Evolutionary conservation across 2,888 invertebrate genomes (phyloP), one percentile per base, ranked within the genome.

Genomic region (Strigamia crassipes): DNA sequence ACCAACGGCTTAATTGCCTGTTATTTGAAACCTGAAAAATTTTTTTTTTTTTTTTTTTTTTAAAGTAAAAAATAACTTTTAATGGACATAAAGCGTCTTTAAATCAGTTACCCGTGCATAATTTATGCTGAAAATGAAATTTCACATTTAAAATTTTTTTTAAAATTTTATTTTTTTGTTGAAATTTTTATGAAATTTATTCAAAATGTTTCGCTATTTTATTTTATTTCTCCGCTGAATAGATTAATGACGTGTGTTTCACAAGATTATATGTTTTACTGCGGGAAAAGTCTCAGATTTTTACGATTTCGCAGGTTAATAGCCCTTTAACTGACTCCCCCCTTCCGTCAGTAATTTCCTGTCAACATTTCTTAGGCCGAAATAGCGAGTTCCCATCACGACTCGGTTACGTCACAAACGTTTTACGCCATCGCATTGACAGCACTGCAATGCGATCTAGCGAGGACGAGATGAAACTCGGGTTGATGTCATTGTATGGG

Each of bases 261-360:
- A 66, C 61, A 21, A 66, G 21, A 66, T 66, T 66, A 23, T 21
- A 66, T 66, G 61, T 66, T 66, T 27, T 21, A 66, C 61, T 66
- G 61, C 61, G 61, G 61, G 61, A 66, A 66, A 66, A 66, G 61
- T 66, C 61, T 66, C 61, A 66, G 61, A 66, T 66, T 66, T 66
- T 66, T 66, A 66, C 61, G 61, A 66, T 66, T 66, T 21, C 23
- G 21, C 61, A 66, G 61, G 61, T 66, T 66, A 66, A 66, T 66
- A 18, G 61, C 61, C 61, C 61, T 66, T 0, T 66, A 66, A 66
- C 61, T 66, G 51, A 3, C 51, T 51, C 51, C 61, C 61, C 61
- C 61, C 18, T 66, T 66, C 61, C 61, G 61, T 23, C 61, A 6
- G 61, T 66, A 66, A 66, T 66, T 66, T 66, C 61, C 61, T 66